These are phyloP conservation scores for Ashinkailepas kermadecensis DNA, from an alignment of 2,888 invertebrate genomes.

Conservation along the genomic window DNA sequence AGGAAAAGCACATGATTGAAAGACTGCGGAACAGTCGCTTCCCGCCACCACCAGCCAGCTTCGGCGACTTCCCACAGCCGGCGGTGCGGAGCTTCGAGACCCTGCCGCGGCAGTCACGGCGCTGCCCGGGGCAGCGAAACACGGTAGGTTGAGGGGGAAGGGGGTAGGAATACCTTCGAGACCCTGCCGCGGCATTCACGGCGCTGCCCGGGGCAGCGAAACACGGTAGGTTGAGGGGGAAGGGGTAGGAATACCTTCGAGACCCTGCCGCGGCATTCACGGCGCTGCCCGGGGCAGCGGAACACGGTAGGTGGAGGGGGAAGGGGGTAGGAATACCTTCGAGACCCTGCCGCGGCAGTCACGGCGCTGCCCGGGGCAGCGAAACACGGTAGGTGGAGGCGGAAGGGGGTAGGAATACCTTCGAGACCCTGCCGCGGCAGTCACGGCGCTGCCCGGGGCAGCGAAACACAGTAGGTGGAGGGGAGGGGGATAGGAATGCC, in stretches of 20 bases:
- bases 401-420: too few species aligned
- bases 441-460: background rate
- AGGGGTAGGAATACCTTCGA: too few species aligned
- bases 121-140: background rate
- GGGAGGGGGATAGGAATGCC: too few species aligned
- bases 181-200: background rate
- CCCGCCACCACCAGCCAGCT: background rate
- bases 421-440: background rate
- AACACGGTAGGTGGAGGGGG: too few species aligned
- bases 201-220: background rate
- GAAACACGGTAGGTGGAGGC: too few species aligned
- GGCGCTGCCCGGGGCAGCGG: background rate
- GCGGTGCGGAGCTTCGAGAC: background rate
- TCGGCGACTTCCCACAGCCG: background rate
- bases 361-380: background rate
- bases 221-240: too few species aligned
- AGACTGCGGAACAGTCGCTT: background rate
- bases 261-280: background rate
- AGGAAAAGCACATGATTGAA: slow-evolving; percentile 8
- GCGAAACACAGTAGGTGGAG: too few species aligned
- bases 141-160: too few species aligned
- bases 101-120: background rate
- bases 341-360: background rate
- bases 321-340: too few species aligned
- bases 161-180: too few species aligned